Evolutionary conservation across 64 coral and sea anemone species (phyloP).

Genomic region (Dendrophyllia cribrosa): DNA sequence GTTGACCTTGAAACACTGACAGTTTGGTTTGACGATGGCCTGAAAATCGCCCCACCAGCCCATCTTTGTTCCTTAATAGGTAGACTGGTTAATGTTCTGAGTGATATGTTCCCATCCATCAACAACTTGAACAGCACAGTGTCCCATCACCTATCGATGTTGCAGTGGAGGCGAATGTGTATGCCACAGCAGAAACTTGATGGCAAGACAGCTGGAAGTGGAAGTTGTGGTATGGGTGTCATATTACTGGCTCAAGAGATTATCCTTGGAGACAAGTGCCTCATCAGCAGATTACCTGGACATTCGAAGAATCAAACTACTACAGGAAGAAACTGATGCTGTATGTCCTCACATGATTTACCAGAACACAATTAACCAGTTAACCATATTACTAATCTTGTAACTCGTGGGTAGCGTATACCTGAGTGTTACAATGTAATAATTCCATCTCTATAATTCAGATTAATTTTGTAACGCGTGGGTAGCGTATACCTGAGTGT

Average conservation of each 20-base stretch:
- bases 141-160: background rate
- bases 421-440: no score
- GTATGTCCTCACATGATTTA: background rate
- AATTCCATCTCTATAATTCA: no score
- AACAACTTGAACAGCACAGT: background rate
- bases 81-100: slow-evolving; percentile 7
- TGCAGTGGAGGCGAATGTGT: background rate
- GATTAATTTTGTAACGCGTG: no score
- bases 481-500: no score
- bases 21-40: slow-evolving; percentile 62
- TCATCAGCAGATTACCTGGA: no score
- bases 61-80: background rate
- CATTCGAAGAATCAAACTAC: background rate
- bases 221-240: background rate
- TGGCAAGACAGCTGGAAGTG: background rate
- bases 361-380: no score
- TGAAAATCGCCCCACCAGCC: background rate
- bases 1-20: slow-evolving; percentile 21
- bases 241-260: background rate
- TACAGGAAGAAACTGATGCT: background rate
- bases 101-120: background rate
- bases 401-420: no score
- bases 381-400: no score
- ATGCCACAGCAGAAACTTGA: background rate
- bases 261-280: no score